These are phyloP conservation scores for Morpho achilles DNA, from an alignment of 2,888 invertebrate species.

Conservation along the genomic window DNA sequence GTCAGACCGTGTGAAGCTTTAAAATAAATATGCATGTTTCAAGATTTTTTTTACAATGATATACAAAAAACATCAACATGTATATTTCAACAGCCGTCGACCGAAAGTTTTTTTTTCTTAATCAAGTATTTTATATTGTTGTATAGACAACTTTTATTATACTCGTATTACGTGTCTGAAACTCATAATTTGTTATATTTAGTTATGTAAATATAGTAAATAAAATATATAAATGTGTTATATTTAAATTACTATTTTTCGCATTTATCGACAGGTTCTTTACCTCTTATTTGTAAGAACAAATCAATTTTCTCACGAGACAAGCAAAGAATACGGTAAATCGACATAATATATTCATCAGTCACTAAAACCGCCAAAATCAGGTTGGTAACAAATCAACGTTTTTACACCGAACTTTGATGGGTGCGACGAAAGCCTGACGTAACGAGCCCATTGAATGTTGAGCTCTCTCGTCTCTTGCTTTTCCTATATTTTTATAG, in stretches of 20 bases:
- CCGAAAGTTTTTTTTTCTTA: no score
- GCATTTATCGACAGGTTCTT: constrained; percentile 10
- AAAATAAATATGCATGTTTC: no score
- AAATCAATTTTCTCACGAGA: constrained; percentile 62
- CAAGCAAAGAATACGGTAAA: constrained; percentile 55
- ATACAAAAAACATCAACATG: no score
- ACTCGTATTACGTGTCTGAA: no score
- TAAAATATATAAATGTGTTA: no score
- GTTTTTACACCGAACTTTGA: constrained; percentile 22
- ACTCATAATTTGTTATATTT: no score
- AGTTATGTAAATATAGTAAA: no score
- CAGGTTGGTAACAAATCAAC: constrained; percentile 29
- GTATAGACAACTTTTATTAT: no score
- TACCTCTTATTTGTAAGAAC: constrained; percentile 12
- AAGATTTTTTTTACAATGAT: no score
- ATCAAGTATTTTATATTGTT: no score
- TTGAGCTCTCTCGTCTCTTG: constrained; percentile 13
- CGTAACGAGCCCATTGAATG: constrained; percentile 18
- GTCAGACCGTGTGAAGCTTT: no score
- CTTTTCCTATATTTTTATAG: constrained; percentile 6
- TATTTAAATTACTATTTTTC: constrained; percentile 1
- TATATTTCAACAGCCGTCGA: no score
- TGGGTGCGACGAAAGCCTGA: constrained; percentile 41
- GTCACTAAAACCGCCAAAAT: constrained; percentile 53
- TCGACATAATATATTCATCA: constrained; percentile 62